phyloP scores from a whole-genome alignment of 2,797 vertebrate genomes.

The Steatocranus sp. region DNA sequence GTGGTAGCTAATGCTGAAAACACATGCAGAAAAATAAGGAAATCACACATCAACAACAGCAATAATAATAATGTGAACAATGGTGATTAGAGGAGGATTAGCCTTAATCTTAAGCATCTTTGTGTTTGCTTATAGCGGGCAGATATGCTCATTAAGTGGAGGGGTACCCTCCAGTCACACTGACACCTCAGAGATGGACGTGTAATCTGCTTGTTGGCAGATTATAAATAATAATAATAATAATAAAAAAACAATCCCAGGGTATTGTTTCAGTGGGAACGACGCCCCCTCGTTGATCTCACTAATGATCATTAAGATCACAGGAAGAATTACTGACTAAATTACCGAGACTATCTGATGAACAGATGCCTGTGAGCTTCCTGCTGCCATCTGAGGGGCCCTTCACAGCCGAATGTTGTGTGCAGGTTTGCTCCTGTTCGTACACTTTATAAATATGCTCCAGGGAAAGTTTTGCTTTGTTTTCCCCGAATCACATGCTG shows the following conservation, averaged over 20 bases:
- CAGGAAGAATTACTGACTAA: slow-evolving; percentile 32
- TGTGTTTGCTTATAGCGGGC: slow-evolving; percentile 26
- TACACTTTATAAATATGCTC: background rate
- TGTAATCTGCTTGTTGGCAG: slow-evolving; percentile 63
- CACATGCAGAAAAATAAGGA: slow-evolving; percentile 36
- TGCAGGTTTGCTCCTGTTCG: background rate
- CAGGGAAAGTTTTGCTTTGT: background rate
- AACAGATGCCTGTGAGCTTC: slow-evolving; percentile 44
- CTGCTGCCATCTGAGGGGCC: background rate
- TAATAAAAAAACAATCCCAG: slow-evolving; percentile 47
- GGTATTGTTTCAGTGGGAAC: background rate
- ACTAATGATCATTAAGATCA: slow-evolving; percentile 32
- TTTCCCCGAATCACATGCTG: background rate
- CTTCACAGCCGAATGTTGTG: background rate
- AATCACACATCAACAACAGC: background rate
- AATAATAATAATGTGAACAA: slow-evolving; percentile 44
- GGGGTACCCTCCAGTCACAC: background rate
- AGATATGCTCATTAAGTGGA: slow-evolving; percentile 29
- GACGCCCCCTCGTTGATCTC: background rate
- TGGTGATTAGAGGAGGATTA: slow-evolving; percentile 49
- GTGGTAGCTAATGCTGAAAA: slow-evolving; percentile 37
- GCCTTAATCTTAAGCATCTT: slow-evolving; percentile 47
- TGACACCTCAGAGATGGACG: slow-evolving; percentile 38
- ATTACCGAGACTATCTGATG: slow-evolving; percentile 56
- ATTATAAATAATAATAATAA: no score